Evolutionary conservation across 1,140 invertebrate species (phyloP).

Genomic region (Marisa cornuarietis): DNA sequence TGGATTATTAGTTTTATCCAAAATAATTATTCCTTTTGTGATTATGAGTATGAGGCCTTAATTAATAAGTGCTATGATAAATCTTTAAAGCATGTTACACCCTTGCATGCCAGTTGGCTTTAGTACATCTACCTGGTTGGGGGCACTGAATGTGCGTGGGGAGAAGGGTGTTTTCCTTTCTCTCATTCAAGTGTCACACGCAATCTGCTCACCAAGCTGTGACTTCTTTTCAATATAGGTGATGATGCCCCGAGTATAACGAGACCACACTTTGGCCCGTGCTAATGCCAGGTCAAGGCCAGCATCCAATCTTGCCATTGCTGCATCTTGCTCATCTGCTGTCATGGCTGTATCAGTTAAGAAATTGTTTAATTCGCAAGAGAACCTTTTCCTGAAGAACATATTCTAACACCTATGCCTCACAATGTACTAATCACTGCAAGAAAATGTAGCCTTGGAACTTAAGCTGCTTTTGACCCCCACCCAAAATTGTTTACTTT

Average conservation of each 20-base stretch:
- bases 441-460: background rate
- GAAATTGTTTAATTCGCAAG: background rate
- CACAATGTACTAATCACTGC: background rate
- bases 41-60: too few relatives aligned
- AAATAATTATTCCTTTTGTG: too few relatives aligned
- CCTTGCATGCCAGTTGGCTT: too few relatives aligned
- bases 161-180: too few relatives aligned
- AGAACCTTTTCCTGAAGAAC: conserved; percentile 11
- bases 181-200: too few relatives aligned
- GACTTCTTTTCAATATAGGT: conserved; percentile 70
- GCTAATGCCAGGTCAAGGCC: conserved; percentile 70
- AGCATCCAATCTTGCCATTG: conserved; percentile 64
- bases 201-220: conserved; percentile 57
- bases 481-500: too few relatives aligned
- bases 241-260: conserved; percentile 71
- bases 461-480: too few relatives aligned
- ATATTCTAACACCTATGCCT: conserved; percentile 22
- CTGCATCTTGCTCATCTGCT: conserved; percentile 60
- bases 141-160: too few relatives aligned
- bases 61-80: too few relatives aligned
- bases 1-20: too few relatives aligned
- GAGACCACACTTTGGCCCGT: conserved; percentile 71
- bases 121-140: too few relatives aligned
- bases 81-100: too few relatives aligned
- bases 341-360: conserved; percentile 37